These are phyloP conservation scores for Cephalopterus ornatus DNA, from an alignment of 2,113 vertebrate genomes.

Conservation along the genomic window DNA sequence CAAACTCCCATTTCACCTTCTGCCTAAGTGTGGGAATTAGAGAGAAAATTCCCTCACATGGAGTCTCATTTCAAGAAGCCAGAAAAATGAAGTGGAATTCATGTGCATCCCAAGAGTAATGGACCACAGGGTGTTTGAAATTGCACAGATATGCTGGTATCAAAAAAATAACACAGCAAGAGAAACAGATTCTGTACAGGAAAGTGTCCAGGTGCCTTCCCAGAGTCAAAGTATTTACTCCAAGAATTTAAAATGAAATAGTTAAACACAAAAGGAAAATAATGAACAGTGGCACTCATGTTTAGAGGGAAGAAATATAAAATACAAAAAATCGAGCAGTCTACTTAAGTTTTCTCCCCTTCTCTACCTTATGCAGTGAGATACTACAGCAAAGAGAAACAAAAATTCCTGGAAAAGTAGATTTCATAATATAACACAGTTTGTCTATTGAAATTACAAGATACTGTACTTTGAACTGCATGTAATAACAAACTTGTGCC, in stretches of 20 bases:
- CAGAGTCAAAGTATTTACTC: background rate
- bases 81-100: slow-evolving; percentile 14
- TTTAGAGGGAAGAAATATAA: background rate
- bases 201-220: background rate
- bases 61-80: background rate
- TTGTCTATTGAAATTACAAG: background rate
- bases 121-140: background rate
- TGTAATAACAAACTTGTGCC: background rate
- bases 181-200: background rate
- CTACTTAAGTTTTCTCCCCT: background rate
- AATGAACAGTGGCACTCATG: background rate
- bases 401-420: background rate
- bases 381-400: background rate
- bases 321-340: background rate
- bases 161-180: background rate
- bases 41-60: slow-evolving; percentile 24
- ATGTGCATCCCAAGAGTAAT: background rate
- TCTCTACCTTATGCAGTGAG: background rate
- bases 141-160: background rate
- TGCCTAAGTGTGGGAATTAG: slow-evolving; percentile 35
- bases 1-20: slow-evolving; percentile 54
- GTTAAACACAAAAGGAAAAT: background rate
- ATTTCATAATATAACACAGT: background rate
- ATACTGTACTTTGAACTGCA: background rate
- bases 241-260: background rate